Base-by-base conservation (phyloP, 2,888 invertebrate species). In the Dryadula phaetusa region DNA sequence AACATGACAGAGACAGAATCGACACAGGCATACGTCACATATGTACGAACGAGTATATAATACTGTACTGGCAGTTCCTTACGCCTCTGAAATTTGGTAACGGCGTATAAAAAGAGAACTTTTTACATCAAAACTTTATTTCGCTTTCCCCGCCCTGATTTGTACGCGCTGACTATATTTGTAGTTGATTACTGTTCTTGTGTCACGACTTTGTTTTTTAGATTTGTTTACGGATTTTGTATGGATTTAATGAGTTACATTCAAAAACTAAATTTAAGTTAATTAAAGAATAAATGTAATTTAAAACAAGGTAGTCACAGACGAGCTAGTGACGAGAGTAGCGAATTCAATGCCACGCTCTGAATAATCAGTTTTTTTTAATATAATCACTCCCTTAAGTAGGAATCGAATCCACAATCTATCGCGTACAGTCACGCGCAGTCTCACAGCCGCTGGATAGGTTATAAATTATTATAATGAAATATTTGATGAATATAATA, bases 111-210 rank as follows among this genome's bases (percentile, higher is more conserved):
- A 90, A 92, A 93, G 90, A 86, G 77, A 93, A 93, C 90, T 93
- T 93, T 93, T 93, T 90, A 92, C 93, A 93, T 93, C 93, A 91
- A 89, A 93, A 93, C 91, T 93, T 93, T 90, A 85, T 84, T 88
- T 77, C 82, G 79, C 80, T 49, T 66, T 64, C 79, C 78, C 74
- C 78, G 44, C 60, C 25, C 83, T 83, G 87, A 85, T 87, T 87
- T 85, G 88, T 88, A 92, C 92, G 92, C 90, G 91, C 81, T 76
- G 81, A 84, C 84, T 86, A 85, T 86, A 86, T 88, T 86, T 83
- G 78, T 82, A 76, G 79, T 85, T 91, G 88, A 90, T 92, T 90
- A 90, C 86, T 82, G 79, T 80, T 76, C 79, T 81, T 76, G 77
- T 76, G 74, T 46, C 63, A 53, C 68, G 44, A 47, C 25, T 58